Evolutionary conservation across 2,113 vertebrate species (phyloP).

Genomic region (Sebastes schlegelii): DNA sequence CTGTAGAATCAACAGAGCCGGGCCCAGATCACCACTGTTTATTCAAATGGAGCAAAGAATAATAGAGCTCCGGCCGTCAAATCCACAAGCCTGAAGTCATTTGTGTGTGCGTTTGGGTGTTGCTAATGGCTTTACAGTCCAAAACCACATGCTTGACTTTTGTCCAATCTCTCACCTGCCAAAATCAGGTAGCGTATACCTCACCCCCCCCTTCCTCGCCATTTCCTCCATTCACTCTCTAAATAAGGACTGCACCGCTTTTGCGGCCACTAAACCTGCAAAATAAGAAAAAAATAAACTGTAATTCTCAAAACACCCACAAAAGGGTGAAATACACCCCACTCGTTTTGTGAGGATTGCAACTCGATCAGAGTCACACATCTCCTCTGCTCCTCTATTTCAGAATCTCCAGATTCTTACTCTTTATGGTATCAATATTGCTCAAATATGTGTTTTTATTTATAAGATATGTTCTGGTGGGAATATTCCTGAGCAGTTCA

Average conservation of each 20-base stretch:
- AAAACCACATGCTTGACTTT: conserved; percentile 58
- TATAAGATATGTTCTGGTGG: too few species aligned
- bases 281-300: background rate
- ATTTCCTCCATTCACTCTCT: background rate
- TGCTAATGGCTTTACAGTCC: conserved; percentile 51
- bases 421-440: too few species aligned
- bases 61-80: conserved; percentile 49
- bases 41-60: conserved; percentile 64
- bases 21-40: conserved; percentile 58
- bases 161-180: conserved; percentile 40
- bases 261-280: background rate
- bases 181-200: conserved; percentile 18
- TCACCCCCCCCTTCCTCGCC: background rate
- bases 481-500: too few species aligned
- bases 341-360: too few species aligned
- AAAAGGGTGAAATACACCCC: background rate
- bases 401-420: too few species aligned
- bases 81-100: conserved; percentile 54
- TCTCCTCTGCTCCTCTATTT: too few species aligned
- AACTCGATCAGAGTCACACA: too few species aligned
- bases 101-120: conserved; percentile 46
- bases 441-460: too few species aligned
- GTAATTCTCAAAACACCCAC: background rate
- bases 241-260: background rate
- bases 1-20: conserved; percentile 56